Conservation (phyloP, 2,113 vertebrate genomes). For the Zosterops lateralis region DNA sequence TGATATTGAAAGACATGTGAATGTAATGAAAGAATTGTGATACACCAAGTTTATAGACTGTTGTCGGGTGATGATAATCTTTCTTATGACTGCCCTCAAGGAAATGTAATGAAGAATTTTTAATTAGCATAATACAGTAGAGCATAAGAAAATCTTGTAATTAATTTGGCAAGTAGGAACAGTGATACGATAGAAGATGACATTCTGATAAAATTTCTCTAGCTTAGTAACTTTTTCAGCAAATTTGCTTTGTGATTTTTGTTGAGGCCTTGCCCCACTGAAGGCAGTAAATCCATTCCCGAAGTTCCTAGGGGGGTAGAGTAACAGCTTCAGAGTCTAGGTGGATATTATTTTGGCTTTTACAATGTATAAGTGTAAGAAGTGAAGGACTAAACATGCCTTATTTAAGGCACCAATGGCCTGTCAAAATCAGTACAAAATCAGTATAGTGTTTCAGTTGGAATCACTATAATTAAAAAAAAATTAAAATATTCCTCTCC, state of each 20-base stretch:
- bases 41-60: not conserved
- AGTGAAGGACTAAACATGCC: not conserved
- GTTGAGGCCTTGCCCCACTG: not conserved
- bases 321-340: not conserved
- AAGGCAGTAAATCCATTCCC: not conserved
- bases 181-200: not conserved
- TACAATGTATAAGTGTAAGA: not conserved
- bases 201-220: not conserved
- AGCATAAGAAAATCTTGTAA: not conserved
- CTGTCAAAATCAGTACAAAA: not conserved
- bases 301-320: not conserved
- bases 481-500: not conserved
- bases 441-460: not conserved
- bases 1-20: not conserved
- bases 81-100: not conserved
- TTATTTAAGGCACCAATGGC: not conserved
- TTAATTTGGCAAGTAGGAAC: not conserved
- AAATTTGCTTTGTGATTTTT: not conserved
- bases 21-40: not conserved
- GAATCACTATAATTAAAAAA: not conserved
- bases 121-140: not conserved
- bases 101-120: conserved; percentile 17
- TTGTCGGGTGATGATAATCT: not conserved
- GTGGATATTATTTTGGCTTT: not conserved
- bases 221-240: not conserved